Percentiles rank a stretch among this genome's conserved stretches.
phyloP scores from a whole-genome alignment of 2,888 invertebrate species.

The Reticulitermes lucifugus region DNA sequence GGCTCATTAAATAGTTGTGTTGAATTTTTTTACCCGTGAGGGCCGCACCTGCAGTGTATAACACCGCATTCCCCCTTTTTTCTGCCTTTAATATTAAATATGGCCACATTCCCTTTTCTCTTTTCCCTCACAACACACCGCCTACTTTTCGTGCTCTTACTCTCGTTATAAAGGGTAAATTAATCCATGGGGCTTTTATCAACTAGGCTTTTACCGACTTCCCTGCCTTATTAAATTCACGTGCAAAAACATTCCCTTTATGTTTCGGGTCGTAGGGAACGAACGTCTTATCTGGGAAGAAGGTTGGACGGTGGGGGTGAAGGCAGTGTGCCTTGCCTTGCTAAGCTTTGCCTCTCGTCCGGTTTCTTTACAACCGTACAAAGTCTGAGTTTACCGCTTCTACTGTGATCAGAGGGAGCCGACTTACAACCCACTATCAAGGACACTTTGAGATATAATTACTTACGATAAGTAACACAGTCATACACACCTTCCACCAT shows the following conservation, averaged over 20 bases:
- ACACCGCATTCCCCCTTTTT: not conserved
- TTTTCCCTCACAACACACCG: no score
- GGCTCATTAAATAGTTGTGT: not conserved
- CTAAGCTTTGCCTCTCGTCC: no score
- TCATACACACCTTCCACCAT: no score
- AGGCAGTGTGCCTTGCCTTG: no score
- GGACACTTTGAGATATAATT: no score
- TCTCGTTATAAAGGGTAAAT: conserved; percentile 23
- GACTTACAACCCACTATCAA: no score
- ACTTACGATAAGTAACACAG: no score
- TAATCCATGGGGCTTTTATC: conserved; percentile 34
- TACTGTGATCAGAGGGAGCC: no score
- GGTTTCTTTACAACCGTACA: no score
- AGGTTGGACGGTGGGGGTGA: no score
- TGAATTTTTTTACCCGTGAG: not conserved
- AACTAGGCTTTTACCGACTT: conserved; percentile 8
- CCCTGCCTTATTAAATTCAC: conserved; percentile 41
- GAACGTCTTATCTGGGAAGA: not conserved
- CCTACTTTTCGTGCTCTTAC: not conserved
- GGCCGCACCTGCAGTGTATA: not conserved
- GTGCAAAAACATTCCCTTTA: conserved; percentile 35
- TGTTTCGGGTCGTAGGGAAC: not conserved
- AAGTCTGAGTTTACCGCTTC: no score
- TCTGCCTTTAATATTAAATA: not conserved
- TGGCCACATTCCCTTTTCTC: not conserved